phyloP scores from a whole-genome alignment of 2,888 invertebrate genomes.

The Lasiommata megera region DNA sequence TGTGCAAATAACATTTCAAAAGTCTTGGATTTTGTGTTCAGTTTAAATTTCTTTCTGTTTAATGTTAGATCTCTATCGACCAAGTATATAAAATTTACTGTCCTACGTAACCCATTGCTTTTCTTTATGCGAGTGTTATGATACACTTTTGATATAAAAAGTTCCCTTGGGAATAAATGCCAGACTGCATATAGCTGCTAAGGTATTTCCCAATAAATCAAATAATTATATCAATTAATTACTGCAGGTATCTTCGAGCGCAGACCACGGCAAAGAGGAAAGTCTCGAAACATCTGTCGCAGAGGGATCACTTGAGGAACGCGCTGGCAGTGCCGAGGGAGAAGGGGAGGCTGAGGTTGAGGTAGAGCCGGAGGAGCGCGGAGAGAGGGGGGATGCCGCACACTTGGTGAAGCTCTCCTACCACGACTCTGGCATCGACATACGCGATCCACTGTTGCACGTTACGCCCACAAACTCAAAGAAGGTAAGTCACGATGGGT shows the following conservation, averaged over 20 bases:
- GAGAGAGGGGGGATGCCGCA: slow-evolving; percentile 59
- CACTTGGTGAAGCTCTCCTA: slow-evolving; percentile 91
- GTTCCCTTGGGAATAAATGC: no score
- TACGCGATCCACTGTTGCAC: slow-evolving; percentile 87
- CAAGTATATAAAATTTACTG: no score
- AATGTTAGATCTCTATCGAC: no score
- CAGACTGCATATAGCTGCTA: no score
- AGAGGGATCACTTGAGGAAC: slow-evolving; percentile 40
- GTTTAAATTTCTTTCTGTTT: no score
- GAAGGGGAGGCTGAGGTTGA: slow-evolving; percentile 71
- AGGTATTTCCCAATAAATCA: no score
- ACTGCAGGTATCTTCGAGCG: slow-evolving; percentile 63
- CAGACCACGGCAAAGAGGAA: slow-evolving; percentile 63
- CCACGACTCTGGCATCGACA: slow-evolving; percentile 95
- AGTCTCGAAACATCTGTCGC: slow-evolving; percentile 53
- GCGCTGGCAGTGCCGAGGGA: slow-evolving; percentile 41
- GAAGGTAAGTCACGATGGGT: slow-evolving; percentile 73
- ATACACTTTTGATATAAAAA: no score
- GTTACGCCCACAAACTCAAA: slow-evolving; percentile 84
- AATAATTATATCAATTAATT: not conserved
- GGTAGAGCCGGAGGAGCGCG: slow-evolving; percentile 56
- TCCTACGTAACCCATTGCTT: no score
- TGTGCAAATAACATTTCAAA: no score
- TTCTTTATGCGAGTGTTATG: no score
- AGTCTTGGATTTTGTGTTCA: no score